Evolutionary conservation across 2,888 invertebrate species (phyloP).

Genomic region (Patella depressa): DNA sequence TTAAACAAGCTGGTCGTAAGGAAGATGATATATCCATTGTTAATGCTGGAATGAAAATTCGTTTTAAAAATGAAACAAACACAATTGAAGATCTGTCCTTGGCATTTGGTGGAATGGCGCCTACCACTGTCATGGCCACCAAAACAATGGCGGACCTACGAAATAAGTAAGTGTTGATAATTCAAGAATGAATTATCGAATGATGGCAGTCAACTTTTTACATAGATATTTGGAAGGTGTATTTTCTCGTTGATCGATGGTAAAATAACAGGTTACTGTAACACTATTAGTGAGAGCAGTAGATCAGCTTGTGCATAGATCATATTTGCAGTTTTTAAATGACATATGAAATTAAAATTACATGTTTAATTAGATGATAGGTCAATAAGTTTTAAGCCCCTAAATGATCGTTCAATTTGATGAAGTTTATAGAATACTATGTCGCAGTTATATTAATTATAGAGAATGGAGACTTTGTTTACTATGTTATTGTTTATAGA

Average conservation of each 20-base stretch:
- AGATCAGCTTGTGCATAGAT: no score
- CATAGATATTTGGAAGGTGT: neutral
- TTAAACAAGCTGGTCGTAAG: slow-evolving; percentile 90
- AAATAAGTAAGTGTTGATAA: slow-evolving; percentile 61
- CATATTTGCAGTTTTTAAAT: no score
- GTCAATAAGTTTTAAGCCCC: no score
- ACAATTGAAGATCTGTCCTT: slow-evolving; percentile 78
- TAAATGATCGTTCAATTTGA: no score
- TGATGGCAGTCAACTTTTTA: neutral
- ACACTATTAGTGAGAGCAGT: no score
- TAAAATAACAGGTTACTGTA: no score
- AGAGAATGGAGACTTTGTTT: no score
- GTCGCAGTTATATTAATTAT: no score
- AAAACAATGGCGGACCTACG: slow-evolving; percentile 77
- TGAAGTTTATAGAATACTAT: no score
- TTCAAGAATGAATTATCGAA: neutral
- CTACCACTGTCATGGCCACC: slow-evolving; percentile 83
- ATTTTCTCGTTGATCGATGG: no score
- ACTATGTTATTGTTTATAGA: slow-evolving; percentile 59
- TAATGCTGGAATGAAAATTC: slow-evolving; percentile 83
- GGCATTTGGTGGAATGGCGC: slow-evolving; percentile 94
- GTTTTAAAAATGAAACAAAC: slow-evolving; percentile 73
- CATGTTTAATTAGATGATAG: no score
- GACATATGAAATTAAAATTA: no score
- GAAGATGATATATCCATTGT: slow-evolving; percentile 98